Evolutionary conservation across 92 coral and sea anemone species (phyloP).

Genomic region (Phenganax subtilis): DNA sequence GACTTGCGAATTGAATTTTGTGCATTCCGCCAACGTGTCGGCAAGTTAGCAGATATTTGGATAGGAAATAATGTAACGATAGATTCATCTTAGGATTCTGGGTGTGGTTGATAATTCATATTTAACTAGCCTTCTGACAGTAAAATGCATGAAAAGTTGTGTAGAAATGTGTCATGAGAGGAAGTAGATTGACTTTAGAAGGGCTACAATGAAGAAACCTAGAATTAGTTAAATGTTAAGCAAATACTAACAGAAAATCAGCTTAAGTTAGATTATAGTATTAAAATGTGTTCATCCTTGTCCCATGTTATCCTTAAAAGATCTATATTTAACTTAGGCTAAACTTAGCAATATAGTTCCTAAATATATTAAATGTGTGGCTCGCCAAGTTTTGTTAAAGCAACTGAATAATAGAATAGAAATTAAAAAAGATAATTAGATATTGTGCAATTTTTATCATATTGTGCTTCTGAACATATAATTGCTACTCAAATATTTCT

Average conservation of each 20-base stretch:
- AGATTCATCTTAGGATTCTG: background rate
- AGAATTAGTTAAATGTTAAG: background rate
- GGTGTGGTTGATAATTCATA: background rate
- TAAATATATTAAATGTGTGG: background rate
- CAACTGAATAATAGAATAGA: too few relatives aligned
- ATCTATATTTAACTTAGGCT: conserved; percentile 11
- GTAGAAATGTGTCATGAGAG: too few relatives aligned
- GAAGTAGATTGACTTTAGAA: too few relatives aligned
- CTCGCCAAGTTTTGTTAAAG: too few relatives aligned
- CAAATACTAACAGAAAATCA: background rate
- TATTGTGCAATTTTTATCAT: too few relatives aligned
- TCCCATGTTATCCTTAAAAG: background rate
- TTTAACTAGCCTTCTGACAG: too few relatives aligned
- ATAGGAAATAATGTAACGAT: background rate
- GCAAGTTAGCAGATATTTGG: conserved; percentile 19
- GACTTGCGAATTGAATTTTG: conserved; percentile 10
- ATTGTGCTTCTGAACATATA: too few relatives aligned
- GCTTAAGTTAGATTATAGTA: background rate
- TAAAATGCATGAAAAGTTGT: too few relatives aligned
- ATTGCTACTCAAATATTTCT: too few relatives aligned
- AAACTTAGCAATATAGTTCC: background rate
- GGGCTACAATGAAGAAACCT: too few relatives aligned
- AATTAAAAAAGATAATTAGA: too few relatives aligned
- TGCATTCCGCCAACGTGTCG: conserved; percentile 18
- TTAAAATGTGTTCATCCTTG: background rate